These are phyloP conservation scores for Umimayanthus kanabou DNA, from an alignment of 92 coral and sea anemone genomes.

Conservation along the genomic window DNA sequence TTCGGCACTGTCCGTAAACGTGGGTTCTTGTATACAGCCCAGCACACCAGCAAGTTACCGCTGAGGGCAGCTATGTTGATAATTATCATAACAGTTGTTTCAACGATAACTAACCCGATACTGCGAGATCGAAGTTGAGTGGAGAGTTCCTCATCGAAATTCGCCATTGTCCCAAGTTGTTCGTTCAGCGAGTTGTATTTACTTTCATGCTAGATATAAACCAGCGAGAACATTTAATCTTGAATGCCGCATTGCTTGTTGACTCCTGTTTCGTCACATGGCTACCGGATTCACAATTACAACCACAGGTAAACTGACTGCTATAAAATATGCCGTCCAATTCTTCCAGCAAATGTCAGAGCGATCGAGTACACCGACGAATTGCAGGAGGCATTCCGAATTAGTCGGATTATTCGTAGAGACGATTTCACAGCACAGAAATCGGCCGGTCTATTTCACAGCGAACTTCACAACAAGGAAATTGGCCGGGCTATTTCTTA, in stretches of 20 bases:
- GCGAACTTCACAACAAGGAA: too few relatives aligned
- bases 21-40: conserved; percentile 77
- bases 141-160: conserved; percentile 13
- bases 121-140: conserved; percentile 60
- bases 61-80: conserved; percentile 60
- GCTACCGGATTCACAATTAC: not conserved
- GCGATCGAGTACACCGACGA: too few relatives aligned
- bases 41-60: conserved; percentile 82
- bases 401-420: too few relatives aligned
- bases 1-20: conserved; percentile 77
- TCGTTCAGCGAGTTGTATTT: not conserved
- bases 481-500: too few relatives aligned
- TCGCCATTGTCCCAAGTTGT: not conserved
- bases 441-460: too few relatives aligned
- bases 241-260: not conserved
- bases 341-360: too few relatives aligned
- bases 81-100: conserved; percentile 60
- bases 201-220: not conserved
- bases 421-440: too few relatives aligned
- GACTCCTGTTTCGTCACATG: not conserved
- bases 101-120: conserved; percentile 44
- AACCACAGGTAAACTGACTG: too few relatives aligned
- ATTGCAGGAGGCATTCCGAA: too few relatives aligned
- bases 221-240: not conserved
- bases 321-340: too few relatives aligned